phyloP scores from a whole-genome alignment of 2,888 invertebrate species.

The Heliconius aoede region DNA sequence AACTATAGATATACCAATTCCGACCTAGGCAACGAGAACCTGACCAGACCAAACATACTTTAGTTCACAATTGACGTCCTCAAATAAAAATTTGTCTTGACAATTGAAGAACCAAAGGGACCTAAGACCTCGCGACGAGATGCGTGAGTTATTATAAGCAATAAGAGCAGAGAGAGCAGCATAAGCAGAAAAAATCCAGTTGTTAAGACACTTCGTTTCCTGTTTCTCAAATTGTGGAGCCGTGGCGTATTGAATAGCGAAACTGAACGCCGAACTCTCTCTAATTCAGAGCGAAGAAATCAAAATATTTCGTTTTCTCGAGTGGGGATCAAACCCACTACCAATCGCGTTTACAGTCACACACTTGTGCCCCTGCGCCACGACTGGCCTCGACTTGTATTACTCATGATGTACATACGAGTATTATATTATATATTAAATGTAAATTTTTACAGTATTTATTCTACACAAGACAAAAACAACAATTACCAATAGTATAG shows the following conservation, averaged over 20 bases:
- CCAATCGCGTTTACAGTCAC: no score
- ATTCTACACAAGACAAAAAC: slow-evolving; percentile 38
- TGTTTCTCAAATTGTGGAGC: no score
- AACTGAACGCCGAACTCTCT: no score
- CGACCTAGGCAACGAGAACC: slow-evolving; percentile 45
- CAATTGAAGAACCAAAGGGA: slow-evolving; percentile 45
- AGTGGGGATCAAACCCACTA: no score
- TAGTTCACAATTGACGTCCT: slow-evolving; percentile 53
- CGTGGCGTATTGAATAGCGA: no score
- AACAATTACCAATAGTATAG: slow-evolving; percentile 33
- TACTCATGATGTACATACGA: slow-evolving; percentile 24
- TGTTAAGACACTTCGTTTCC: no score
- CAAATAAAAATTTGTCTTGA: slow-evolving; percentile 53
- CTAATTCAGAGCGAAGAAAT: no score
- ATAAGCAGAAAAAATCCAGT: no score
- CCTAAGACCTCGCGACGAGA: slow-evolving; percentile 22
- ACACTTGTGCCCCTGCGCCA: no score
- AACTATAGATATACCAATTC: slow-evolving; percentile 42
- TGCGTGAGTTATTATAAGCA: slow-evolving; percentile 38
- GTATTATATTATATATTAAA: background rate
- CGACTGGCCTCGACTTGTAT: background rate
- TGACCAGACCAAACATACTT: slow-evolving; percentile 48
- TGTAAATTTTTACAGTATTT: slow-evolving; percentile 18
- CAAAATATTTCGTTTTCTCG: no score
- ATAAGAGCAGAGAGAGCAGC: no score